Conservation (phyloP, 2,797 vertebrate species). For the Limosa lapponica region DNA sequence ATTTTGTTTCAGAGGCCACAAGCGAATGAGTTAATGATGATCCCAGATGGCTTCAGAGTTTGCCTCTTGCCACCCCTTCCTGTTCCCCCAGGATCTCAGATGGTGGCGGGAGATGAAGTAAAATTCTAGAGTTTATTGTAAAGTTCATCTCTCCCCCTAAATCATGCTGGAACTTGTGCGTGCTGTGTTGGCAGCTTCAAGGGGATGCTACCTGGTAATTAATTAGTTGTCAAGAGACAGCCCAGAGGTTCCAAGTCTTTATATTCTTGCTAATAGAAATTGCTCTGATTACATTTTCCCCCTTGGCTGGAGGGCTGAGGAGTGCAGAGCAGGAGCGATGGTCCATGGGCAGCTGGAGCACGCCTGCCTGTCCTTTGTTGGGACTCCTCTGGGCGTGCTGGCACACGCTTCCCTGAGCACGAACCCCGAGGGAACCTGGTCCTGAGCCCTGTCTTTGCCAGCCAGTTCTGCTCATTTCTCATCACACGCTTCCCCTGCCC, state of each 20-base stretch:
- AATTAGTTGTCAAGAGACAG: slow-evolving; percentile 73
- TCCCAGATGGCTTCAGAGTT: slow-evolving; percentile 56
- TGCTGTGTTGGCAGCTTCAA: slow-evolving; percentile 63
- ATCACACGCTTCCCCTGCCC: neutral
- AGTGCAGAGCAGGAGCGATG: neutral
- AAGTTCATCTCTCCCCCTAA: slow-evolving; percentile 62
- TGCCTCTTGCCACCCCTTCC: slow-evolving; percentile 60
- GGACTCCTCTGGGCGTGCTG: neutral
- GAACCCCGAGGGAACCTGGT: neutral
- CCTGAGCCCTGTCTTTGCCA: slow-evolving; percentile 14
- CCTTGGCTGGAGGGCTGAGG: slow-evolving; percentile 54
- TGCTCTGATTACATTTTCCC: slow-evolving; percentile 50
- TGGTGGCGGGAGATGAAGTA: slow-evolving; percentile 69
- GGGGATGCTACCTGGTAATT: slow-evolving; percentile 73
- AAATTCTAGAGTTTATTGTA: slow-evolving; percentile 61
- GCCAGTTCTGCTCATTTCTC: neutral
- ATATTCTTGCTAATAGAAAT: slow-evolving; percentile 62
- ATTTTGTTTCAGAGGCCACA: slow-evolving; percentile 1
- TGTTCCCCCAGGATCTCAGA: slow-evolving; percentile 59
- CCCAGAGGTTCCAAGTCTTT: slow-evolving; percentile 68
- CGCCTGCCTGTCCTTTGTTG: slow-evolving; percentile 21
- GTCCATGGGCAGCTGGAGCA: slow-evolving; percentile 39
- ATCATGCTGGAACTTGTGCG: slow-evolving; percentile 64
- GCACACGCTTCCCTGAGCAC: neutral
- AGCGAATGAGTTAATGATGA: slow-evolving; percentile 59